Evolutionary conservation across 2,113 vertebrate genomes (phyloP).

Genomic region (Podarcis raffonei): DNA sequence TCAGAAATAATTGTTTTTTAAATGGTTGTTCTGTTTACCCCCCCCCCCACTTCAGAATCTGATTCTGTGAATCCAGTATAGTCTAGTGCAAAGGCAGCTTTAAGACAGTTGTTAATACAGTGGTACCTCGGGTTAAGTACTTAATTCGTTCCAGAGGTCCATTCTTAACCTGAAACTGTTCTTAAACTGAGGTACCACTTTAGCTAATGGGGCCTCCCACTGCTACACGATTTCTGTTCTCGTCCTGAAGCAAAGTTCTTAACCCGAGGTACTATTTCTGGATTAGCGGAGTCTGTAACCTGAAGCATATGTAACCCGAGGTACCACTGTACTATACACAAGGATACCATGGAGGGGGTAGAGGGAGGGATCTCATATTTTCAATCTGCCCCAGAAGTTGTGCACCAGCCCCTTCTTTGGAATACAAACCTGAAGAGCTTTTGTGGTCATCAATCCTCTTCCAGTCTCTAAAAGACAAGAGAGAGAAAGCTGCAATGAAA

Average conservation of each 20-base stretch:
- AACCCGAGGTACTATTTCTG: too few species aligned
- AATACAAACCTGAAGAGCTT: constrained; percentile 78
- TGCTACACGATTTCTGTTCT: too few species aligned
- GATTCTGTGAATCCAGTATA: not conserved
- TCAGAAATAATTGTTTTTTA: not conserved
- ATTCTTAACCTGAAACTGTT: too few species aligned
- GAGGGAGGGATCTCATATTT: constrained; percentile 4
- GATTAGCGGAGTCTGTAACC: too few species aligned
- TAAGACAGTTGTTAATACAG: not conserved
- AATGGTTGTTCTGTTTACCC: not conserved
- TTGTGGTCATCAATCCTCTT: constrained; percentile 86
- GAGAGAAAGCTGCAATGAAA: not conserved
- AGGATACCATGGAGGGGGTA: not conserved
- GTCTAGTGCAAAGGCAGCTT: not conserved
- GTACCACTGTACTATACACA: not conserved
- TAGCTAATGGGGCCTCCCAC: too few species aligned
- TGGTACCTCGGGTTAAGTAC: too few species aligned
- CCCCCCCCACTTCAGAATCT: not conserved
- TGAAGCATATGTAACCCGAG: too few species aligned
- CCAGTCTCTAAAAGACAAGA: constrained; percentile 81
- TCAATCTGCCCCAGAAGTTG: not conserved
- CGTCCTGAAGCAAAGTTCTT: too few species aligned
- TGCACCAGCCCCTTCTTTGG: not conserved
- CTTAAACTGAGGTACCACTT: too few species aligned
- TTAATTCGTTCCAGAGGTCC: too few species aligned